phyloP scores from a whole-genome alignment of 2,113 vertebrate species.

The Seriola aureovittata region DNA sequence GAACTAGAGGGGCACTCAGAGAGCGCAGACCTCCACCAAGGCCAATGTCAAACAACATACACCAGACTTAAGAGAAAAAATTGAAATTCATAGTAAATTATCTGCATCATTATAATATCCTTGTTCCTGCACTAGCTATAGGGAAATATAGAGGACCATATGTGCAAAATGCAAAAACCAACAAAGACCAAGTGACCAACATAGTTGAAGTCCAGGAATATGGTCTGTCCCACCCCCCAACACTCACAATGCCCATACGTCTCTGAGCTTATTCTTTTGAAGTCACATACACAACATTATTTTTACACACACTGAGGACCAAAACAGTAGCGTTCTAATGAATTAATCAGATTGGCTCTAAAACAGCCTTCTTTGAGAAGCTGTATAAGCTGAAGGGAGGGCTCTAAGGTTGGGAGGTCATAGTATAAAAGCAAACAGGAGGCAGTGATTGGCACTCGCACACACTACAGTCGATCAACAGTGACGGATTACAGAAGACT shows the following conservation, averaged over 20 bases:
- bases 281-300: slow-evolving; percentile 54
- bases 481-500: slow-evolving; percentile 60
- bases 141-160: background rate
- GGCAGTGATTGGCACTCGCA: slow-evolving; percentile 31
- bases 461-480: slow-evolving; percentile 26
- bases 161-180: background rate
- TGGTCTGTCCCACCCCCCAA: background rate
- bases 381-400: slow-evolving; percentile 66
- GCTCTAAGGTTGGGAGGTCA: slow-evolving; percentile 55
- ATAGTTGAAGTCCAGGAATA: background rate
- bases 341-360: slow-evolving; percentile 78
- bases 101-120: background rate
- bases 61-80: too few species aligned
- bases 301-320: slow-evolving; percentile 66
- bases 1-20: background rate
- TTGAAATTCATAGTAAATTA: too few species aligned
- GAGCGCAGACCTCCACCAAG: too few species aligned
- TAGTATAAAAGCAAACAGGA: slow-evolving; percentile 73
- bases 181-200: background rate
- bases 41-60: too few species aligned
- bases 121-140: background rate
- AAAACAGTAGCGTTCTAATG: slow-evolving; percentile 71
- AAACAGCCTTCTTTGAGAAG: slow-evolving; percentile 49
- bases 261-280: background rate
- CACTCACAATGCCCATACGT: background rate